Conservation (phyloP, 2,888 invertebrate genomes). For the Aspidiotus destructor region DNA sequence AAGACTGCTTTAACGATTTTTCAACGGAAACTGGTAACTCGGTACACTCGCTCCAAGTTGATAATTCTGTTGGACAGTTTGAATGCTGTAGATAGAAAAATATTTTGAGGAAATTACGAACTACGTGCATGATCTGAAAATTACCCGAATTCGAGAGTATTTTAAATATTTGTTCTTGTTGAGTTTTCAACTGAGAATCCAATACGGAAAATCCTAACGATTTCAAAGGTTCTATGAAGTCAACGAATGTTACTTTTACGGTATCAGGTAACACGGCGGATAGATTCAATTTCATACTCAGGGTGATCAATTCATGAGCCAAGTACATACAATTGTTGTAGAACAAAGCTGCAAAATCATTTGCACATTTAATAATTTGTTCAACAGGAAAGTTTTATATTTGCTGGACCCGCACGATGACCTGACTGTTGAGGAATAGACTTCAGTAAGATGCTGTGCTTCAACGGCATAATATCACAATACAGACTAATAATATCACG, state of each 20-base stretch:
- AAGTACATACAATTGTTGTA: constrained; percentile 89
- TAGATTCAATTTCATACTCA: constrained; percentile 42
- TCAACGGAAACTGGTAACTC: constrained; percentile 55
- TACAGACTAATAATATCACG: constrained; percentile 67
- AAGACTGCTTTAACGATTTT: constrained; percentile 68
- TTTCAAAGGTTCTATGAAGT: constrained; percentile 57
- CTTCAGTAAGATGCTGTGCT: constrained; percentile 68
- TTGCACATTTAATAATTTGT: background rate
- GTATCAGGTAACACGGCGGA: constrained; percentile 23
- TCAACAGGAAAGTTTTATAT: background rate
- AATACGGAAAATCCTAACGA: constrained; percentile 61
- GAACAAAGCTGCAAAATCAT: constrained; percentile 54
- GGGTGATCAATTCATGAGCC: constrained; percentile 58
- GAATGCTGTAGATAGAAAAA: constrained; percentile 3
- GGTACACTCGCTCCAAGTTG: constrained; percentile 45
- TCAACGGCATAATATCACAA: constrained; percentile 63
- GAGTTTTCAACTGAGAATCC: constrained; percentile 61
- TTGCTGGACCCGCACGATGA: constrained; percentile 42
- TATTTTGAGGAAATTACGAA: background rate
- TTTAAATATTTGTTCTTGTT: constrained; percentile 63
- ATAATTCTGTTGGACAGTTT: constrained; percentile 43
- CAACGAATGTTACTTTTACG: constrained; percentile 49
- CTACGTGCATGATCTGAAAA: constrained; percentile 20
- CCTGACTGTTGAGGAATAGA: constrained; percentile 81
- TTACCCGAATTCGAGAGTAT: constrained; percentile 65